Conservation (phyloP, 64 coral and sea anemone species). For the Astreopora myriophthalma region DNA sequence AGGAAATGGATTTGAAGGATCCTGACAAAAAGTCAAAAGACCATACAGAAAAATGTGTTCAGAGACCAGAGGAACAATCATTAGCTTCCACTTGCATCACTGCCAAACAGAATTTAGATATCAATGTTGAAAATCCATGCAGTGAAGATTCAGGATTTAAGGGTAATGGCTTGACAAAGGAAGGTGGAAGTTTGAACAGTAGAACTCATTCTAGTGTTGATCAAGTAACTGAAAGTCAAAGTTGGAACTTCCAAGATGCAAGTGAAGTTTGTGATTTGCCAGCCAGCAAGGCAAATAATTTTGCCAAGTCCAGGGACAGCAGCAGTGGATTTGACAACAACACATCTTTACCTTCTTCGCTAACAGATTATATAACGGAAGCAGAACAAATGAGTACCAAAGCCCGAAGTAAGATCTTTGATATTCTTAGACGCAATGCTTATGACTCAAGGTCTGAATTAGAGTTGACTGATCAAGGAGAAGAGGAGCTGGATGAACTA, state of each 20-base stretch:
- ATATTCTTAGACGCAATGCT: constrained; percentile 25
- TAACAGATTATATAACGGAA: constrained; percentile 1
- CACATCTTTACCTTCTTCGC: neutral
- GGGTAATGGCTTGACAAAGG: neutral
- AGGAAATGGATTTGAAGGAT: neutral
- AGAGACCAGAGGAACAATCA: neutral
- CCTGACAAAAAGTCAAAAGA: neutral
- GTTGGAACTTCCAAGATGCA: neutral
- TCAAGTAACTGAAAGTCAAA: neutral
- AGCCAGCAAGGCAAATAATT: neutral
- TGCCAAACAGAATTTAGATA: neutral
- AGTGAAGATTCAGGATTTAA: neutral
- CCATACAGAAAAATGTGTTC: neutral
- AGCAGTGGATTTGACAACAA: neutral
- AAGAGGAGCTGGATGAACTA: neutral
- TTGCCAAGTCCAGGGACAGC: neutral
- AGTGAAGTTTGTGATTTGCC: neutral
- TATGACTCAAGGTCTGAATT: neutral
- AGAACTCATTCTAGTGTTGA: neutral
- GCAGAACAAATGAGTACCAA: constrained; percentile 4
- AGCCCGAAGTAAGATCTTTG: constrained; percentile 4
- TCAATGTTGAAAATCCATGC: neutral
- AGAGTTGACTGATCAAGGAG: neutral
- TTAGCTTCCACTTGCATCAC: neutral
- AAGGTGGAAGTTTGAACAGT: neutral